phyloP scores from a whole-genome alignment of 53 echinoderm and acorn worm species.

The Hippasteria phrygiana region DNA sequence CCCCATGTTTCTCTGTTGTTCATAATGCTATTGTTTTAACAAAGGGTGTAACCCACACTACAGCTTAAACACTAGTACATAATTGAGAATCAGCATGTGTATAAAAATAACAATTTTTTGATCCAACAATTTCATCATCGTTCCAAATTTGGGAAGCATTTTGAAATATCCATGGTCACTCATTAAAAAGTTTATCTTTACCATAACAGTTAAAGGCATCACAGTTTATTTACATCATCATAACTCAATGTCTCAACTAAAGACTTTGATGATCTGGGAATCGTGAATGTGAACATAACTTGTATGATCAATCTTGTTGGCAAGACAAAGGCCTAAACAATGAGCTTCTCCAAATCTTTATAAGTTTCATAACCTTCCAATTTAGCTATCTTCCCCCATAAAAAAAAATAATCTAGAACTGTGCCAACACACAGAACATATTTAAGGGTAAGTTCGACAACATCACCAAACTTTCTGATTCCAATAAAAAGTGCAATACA shows the following conservation, averaged over 20 bases:
- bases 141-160: background rate
- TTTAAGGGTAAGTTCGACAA: background rate
- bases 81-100: too few species aligned
- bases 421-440: background rate
- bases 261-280: background rate
- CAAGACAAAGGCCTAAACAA: background rate
- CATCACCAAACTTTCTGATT: too few species aligned
- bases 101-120: too few species aligned
- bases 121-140: too few species aligned
- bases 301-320: background rate
- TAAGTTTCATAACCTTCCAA: background rate
- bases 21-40: too few species aligned
- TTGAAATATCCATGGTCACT: background rate
- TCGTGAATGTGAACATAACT: background rate
- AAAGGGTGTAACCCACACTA: too few species aligned
- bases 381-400: background rate
- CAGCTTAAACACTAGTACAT: too few species aligned
- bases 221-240: slow-evolving; percentile 4
- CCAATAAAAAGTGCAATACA: background rate
- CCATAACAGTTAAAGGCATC: background rate
- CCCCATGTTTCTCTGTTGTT: too few species aligned
- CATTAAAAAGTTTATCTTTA: background rate
- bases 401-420: background rate
- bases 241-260: background rate
- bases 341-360: background rate